Base-by-base conservation (phyloP, 2,888 invertebrate species). In the Dryomyza anilis region DNA sequence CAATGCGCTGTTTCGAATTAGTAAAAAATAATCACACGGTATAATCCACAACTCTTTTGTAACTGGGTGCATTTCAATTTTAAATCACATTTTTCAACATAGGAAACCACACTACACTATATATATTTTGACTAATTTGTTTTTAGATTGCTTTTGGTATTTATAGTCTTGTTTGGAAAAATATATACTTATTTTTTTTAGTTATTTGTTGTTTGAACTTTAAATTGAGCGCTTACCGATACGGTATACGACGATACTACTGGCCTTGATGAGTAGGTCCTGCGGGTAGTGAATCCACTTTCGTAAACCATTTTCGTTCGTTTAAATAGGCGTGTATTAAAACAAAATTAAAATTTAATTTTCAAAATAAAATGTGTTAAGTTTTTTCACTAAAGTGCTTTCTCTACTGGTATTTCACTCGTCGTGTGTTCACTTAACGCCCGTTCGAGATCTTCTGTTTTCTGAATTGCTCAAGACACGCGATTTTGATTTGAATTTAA, bases 231-330 rank as follows among this genome's bases (percentile, higher is more conserved):
- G 88, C 93, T 89, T 86, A 93, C 92, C 91, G 93, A 91, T 84
- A 91, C 88, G 83, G 89, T 89, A 86, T 91, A 91, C 80, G 90
- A 89, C 76, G 89, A 87, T 70, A 87, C 83, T 71, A 86, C 86
- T 68, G 89, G 90, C 85, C 92, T 86, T 66, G 78, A 74, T 84
- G 90, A 87, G 83, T 90, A 91, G 73, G 92, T 91, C 86, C 94
- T 90, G 86, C 94, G 91, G 85, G 91, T 92, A 80, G 94, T 93
- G 85, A 93, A 94, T 86, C 94, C 94, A 88, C 92, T 91, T 87
- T 93, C 93, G 91, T 94, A 94, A 86, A 94, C 94, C 94, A 94
- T 94, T 85, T 86, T 88, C 70, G 72, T 70, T 73, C 68, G 72
- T 69, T 72, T 71, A 67, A 63, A 50, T 73, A 64, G 25, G 53